A percentile compares a stretch with the other conserved stretches of the same genome.
These are phyloP conservation scores for Temnothorax nylanderi DNA, from an alignment of 1,140 invertebrate genomes.

Conservation along the genomic window DNA sequence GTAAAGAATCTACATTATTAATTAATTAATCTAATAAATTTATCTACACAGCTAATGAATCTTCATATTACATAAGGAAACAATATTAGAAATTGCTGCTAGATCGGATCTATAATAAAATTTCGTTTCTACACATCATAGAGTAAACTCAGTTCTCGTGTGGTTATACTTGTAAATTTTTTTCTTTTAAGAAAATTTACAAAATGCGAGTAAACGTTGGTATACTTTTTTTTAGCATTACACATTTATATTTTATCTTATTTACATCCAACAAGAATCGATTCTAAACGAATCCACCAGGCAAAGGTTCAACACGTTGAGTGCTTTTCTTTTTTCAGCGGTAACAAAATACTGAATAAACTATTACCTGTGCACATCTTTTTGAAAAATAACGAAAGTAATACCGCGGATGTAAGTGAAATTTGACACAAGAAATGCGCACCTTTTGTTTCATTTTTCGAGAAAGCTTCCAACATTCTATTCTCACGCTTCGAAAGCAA, in stretches of 20 bases:
- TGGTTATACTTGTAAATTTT: background rate
- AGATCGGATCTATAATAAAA: background rate
- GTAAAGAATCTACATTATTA: background rate
- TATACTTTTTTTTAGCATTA: background rate
- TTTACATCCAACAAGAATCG: background rate
- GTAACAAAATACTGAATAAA: background rate
- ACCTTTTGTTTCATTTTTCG: conserved; percentile 3
- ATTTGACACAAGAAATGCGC: background rate
- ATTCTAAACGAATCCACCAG: background rate
- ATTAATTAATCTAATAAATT: no score
- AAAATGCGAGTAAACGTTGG: background rate
- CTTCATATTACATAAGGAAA: background rate
- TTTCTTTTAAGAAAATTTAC: conserved; percentile 1
- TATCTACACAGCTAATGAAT: background rate
- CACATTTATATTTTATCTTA: background rate
- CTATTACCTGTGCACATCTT: background rate
- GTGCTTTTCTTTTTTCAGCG: background rate
- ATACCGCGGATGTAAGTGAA: background rate
- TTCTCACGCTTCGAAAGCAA: conserved; percentile 20
- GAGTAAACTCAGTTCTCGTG: background rate
- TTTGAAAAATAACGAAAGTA: background rate
- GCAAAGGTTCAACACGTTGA: background rate
- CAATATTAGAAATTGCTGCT: background rate
- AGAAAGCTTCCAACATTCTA: conserved; percentile 22
- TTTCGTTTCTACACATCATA: background rate